These are phyloP conservation scores for Tursiops truncatus DNA, from an alignment of 2,113 vertebrate species.

Conservation along the genomic window DNA sequence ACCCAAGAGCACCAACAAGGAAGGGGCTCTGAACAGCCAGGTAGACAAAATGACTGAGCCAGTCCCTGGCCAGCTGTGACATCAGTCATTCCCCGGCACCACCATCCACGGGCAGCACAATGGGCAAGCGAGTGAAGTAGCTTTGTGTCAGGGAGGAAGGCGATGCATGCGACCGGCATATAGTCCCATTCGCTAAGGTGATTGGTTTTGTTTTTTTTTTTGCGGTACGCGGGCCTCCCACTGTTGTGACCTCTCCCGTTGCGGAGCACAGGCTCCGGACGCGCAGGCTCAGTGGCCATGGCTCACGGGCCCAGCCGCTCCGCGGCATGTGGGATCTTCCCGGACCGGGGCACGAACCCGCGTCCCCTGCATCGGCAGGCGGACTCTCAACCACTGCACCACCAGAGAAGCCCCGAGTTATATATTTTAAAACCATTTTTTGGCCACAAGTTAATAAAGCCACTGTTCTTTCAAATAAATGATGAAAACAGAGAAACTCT, in stretches of 20 bases:
- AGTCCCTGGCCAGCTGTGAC: neutral
- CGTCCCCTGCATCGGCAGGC: too few relatives aligned
- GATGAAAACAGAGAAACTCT: constrained; percentile 49
- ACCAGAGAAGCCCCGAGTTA: neutral
- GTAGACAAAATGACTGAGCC: neutral
- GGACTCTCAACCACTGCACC: too few relatives aligned
- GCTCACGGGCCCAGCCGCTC: too few relatives aligned
- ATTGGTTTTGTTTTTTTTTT: too few relatives aligned
- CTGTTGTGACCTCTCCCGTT: too few relatives aligned
- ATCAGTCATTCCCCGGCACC: neutral
- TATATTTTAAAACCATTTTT: constrained; percentile 28
- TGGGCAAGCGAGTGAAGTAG: neutral
- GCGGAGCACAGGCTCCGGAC: too few relatives aligned
- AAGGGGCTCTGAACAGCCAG: neutral
- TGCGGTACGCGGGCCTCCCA: too few relatives aligned
- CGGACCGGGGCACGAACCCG: too few relatives aligned
- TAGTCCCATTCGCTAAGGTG: neutral
- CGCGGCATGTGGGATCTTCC: too few relatives aligned
- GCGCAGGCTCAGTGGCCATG: too few relatives aligned
- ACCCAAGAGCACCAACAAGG: neutral
- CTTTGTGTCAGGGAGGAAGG: neutral
- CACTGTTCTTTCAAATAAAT: constrained; percentile 32
- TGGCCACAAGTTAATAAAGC: neutral
- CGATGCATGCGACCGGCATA: neutral
- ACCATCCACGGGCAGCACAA: neutral